A percentile compares a stretch with the other conserved stretches of the same genome.
phyloP scores from a whole-genome alignment of 2,888 invertebrate species.

The Aricia artaxerxes region DNA sequence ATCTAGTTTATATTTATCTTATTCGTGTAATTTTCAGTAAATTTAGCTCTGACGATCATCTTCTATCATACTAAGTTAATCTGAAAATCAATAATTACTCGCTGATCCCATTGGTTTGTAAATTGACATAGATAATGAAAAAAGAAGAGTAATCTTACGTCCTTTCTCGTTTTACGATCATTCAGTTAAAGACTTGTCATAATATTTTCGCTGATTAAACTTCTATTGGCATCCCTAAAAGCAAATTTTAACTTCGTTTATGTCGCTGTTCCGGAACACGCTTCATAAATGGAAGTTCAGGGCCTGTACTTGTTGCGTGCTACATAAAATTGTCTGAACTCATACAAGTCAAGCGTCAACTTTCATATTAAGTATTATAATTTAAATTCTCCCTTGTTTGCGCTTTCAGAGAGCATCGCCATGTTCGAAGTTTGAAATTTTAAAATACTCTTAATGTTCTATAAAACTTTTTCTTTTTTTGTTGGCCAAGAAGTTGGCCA shows the following conservation, averaged over 20 bases:
- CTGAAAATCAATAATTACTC: too few relatives aligned
- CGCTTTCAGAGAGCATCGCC: neutral
- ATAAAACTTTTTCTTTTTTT: neutral
- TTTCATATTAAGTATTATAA: neutral
- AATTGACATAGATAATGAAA: too few relatives aligned
- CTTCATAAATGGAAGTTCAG: slow-evolving; percentile 13
- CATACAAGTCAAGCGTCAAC: neutral
- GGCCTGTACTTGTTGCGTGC: neutral
- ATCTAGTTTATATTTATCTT: too few relatives aligned
- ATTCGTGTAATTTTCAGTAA: too few relatives aligned
- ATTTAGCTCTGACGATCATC: too few relatives aligned
- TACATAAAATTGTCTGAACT: neutral
- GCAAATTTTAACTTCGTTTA: slow-evolving; percentile 23
- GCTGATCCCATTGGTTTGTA: too few relatives aligned
- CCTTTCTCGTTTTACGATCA: neutral
- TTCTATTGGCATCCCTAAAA: slow-evolving; percentile 17
- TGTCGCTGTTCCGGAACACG: neutral
- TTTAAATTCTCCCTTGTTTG: neutral
- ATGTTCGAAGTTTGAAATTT: neutral
- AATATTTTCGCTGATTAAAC: slow-evolving; percentile 14
- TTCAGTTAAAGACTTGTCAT: neutral
- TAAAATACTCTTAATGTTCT: neutral
- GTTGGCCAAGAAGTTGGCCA: neutral
- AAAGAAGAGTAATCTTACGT: neutral
- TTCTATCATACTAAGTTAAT: too few relatives aligned